Conservation (phyloP, 1,140 invertebrate species). For the Drosophila ogumai region DNA sequence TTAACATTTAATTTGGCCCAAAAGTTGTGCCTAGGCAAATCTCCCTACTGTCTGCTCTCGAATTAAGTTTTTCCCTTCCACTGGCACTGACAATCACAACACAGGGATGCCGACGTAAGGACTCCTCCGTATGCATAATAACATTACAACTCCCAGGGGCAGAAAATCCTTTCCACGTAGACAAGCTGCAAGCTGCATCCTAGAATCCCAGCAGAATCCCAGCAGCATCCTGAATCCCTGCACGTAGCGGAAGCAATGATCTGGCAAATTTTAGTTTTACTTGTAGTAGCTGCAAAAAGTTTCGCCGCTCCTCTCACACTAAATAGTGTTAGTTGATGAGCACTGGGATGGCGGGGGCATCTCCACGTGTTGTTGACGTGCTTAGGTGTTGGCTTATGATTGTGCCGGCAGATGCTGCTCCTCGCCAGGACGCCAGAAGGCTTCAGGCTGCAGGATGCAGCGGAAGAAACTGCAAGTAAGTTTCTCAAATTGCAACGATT, state of each 20-base stretch:
- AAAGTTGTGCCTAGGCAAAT: constrained; percentile 54
- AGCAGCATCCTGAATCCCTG: constrained; percentile 65
- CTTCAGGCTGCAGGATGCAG: constrained; percentile 49
- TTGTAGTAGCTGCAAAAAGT: constrained; percentile 76
- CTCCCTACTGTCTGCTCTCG: constrained; percentile 16
- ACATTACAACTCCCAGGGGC: constrained; percentile 50
- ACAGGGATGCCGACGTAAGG: constrained; percentile 41
- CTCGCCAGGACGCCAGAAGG: constrained; percentile 7
- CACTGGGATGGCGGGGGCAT: constrained; percentile 12
- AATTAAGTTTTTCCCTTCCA: constrained; percentile 50
- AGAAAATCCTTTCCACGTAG: constrained; percentile 34
- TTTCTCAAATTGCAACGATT: constrained; percentile 78
- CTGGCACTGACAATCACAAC: constrained; percentile 60
- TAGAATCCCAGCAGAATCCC: neutral
- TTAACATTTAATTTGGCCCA: constrained; percentile 76
- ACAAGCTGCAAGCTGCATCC: constrained; percentile 15
- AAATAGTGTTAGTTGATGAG: constrained; percentile 73
- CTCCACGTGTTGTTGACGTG: constrained; percentile 74
- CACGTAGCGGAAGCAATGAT: constrained; percentile 82
- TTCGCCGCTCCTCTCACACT: constrained; percentile 61
- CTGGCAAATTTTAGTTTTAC: constrained; percentile 82
- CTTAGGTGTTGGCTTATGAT: constrained; percentile 83
- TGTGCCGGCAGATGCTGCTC: constrained; percentile 65
- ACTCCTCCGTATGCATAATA: constrained; percentile 67
- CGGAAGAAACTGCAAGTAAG: constrained; percentile 81